Conservation (phyloP, 1,140 invertebrate species). For the Akabosia matsudoensis region DNA sequence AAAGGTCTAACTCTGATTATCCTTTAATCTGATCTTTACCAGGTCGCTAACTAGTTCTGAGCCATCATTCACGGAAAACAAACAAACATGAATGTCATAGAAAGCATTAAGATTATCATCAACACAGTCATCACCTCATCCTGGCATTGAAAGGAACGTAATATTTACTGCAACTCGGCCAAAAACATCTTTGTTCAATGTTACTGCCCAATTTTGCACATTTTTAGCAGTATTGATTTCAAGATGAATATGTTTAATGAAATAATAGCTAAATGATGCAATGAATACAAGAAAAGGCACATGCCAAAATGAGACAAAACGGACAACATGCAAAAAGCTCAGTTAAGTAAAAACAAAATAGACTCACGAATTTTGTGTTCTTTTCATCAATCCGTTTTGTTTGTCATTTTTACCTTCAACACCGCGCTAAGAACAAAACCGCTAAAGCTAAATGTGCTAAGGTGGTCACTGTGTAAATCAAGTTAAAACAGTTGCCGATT, state of each 20-base stretch:
- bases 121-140: neutral
- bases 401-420: too few relatives aligned
- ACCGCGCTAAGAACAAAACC: too few relatives aligned
- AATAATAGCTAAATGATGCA: neutral
- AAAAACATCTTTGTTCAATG: neutral
- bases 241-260: neutral
- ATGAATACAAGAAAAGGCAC: neutral
- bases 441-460: neutral
- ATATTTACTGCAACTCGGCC: neutral
- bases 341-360: too few relatives aligned
- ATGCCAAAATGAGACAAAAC: neutral
- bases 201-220: neutral
- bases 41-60: too few relatives aligned
- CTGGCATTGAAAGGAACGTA: neutral
- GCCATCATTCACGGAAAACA: too few relatives aligned
- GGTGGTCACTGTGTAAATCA: constrained; percentile 1
- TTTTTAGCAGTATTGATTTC: neutral
- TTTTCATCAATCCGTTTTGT: too few relatives aligned
- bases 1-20: too few relatives aligned
- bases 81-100: too few relatives aligned
- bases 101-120: neutral
- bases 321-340: neutral
- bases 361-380: too few relatives aligned
- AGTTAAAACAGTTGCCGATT: constrained; percentile 7
- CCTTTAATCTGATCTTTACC: too few relatives aligned